phyloP scores from a whole-genome alignment of 2,113 vertebrate species.

The Dromas ardeola region DNA sequence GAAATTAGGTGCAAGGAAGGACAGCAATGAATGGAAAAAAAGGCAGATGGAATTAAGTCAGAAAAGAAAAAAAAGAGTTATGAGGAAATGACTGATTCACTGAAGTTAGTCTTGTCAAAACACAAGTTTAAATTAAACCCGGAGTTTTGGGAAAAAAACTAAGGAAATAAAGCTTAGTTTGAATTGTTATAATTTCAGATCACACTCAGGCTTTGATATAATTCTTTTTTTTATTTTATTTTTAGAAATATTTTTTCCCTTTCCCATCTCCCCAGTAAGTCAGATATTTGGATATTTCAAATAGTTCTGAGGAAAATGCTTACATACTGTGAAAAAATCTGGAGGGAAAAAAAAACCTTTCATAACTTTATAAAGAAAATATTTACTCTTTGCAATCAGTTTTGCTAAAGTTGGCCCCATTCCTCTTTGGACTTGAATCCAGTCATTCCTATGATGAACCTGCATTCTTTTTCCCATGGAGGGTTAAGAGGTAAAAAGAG shows the following conservation, averaged over 20 bases:
- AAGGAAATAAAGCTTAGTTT: background rate
- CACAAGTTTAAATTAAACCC: background rate
- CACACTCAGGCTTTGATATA: background rate
- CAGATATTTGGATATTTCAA: background rate
- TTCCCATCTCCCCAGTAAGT: background rate
- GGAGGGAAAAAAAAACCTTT: fast-evolving
- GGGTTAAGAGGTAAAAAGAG: background rate
- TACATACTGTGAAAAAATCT: background rate
- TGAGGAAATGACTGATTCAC: background rate
- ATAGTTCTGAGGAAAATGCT: background rate
- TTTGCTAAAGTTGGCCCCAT: background rate
- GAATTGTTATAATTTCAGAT: background rate
- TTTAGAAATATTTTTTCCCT: background rate
- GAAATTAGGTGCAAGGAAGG: background rate
- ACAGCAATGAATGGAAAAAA: background rate
- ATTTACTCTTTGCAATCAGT: background rate
- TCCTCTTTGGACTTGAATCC: background rate
- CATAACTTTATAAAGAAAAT: background rate
- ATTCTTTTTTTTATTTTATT: background rate
- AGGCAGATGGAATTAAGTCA: background rate
- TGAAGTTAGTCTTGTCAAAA: background rate
- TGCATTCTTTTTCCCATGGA: background rate
- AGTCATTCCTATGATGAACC: background rate
- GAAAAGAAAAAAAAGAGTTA: background rate
- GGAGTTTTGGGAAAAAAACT: background rate